Evolutionary conservation across 2,797 vertebrate species (phyloP).

Genomic region (Myotis planiceps): DNA sequence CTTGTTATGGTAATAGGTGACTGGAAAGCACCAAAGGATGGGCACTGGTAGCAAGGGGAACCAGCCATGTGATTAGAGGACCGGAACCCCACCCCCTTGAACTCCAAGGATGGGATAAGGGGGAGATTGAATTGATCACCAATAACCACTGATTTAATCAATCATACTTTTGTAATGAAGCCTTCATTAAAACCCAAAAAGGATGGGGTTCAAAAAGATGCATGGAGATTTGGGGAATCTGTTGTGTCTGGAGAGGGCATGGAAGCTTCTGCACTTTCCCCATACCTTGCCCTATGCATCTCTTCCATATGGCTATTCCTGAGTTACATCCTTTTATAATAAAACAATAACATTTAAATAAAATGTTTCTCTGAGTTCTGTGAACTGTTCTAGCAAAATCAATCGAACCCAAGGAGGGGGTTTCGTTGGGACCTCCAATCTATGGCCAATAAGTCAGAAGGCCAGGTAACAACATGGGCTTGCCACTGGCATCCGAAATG

Average conservation of each 20-base stretch:
- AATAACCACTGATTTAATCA: background rate
- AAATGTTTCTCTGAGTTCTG: background rate
- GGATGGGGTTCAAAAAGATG: accelerated
- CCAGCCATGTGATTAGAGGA: background rate
- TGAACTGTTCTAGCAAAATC: background rate
- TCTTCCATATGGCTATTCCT: background rate
- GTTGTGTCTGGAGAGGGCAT: background rate
- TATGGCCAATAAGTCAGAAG: background rate
- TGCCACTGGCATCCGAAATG: background rate
- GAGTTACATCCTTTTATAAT: background rate
- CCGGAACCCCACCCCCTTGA: background rate
- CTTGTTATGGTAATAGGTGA: background rate
- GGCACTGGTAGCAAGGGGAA: background rate
- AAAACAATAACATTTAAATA: background rate
- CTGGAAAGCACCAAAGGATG: background rate
- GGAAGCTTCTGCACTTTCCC: background rate
- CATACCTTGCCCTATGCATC: background rate
- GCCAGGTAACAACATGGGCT: background rate
- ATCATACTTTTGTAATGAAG: background rate
- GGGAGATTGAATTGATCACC: background rate
- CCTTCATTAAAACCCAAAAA: background rate
- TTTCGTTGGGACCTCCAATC: background rate
- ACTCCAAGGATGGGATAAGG: background rate
- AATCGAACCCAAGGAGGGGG: background rate
- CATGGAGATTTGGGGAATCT: background rate